Base-by-base conservation (phyloP, 2,888 invertebrate species). In the Ornithoptera alexandrae region DNA sequence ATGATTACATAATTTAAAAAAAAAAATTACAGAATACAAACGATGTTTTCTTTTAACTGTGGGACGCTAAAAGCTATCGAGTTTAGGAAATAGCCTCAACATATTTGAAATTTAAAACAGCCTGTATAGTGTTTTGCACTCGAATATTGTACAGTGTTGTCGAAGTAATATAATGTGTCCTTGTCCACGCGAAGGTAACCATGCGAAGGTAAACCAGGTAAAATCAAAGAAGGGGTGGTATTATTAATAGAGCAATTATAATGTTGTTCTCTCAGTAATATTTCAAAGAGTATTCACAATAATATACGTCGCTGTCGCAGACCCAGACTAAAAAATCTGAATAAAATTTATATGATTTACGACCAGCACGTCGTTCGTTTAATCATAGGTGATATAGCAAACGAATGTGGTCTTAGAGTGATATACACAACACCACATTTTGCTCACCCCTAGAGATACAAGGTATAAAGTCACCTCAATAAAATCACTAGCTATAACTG, bases 31-130 rank as follows among this genome's bases (percentile, higher is more conserved):
- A 50, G 50, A 50, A 18, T 50, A 50, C 1, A 17, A 50, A 50
- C 3, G 50, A 15, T 17, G 50, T 18, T 50, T 15, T 62, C 22
- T 62, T 46, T 10, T 62, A 10, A 2, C 46, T 6, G 46, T 46
- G 46, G 46, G 42, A 46, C 22, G 46, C 22, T 46, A 2, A 22
- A 2, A 46, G 62, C 46, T 22, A 46, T 62, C n/a, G 46, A 20
- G 62, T 46, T 42, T 6, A 46, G 46, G 36, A 61, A n/a, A 17
- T 12, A 12, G 46, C 24, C 5, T 56, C 7, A n/a, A 18, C n/a
- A 56, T 56, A 60, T 62, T 62, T 50, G 50, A n/a, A 63, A 50
- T 63, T 15, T 22, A 63, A 63, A 63, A 63, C 50, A 63, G 7
- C 63, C 17, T 53, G 53, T 46, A 62, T 22, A 10, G 8, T 62